Percentiles rank a stretch among this genome's conserved stretches.
These are phyloP conservation scores for Saturnia pavonia DNA, from an alignment of 2,888 invertebrate species.

Conservation along the genomic window DNA sequence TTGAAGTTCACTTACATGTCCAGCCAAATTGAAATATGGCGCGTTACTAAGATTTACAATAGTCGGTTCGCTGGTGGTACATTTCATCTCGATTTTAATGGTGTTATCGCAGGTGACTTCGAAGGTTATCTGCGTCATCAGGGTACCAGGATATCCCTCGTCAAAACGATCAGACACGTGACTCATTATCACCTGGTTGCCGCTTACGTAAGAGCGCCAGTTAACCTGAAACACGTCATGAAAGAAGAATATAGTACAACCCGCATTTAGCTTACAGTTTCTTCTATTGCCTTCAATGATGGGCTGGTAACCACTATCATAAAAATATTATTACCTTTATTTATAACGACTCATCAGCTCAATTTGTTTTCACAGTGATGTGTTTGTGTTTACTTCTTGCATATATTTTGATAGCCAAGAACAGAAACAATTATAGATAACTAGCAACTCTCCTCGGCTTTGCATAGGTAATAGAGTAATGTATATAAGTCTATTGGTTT, in stretches of 20 bases:
- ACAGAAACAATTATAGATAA: neutral
- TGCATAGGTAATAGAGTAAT: too few species aligned
- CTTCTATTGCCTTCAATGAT: neutral
- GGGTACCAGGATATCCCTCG: slow-evolving; percentile 94
- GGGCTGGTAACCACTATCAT: too few species aligned
- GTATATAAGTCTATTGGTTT: too few species aligned
- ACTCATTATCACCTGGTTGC: slow-evolving; percentile 85
- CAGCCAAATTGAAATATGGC: slow-evolving; percentile 95
- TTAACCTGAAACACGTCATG: slow-evolving; percentile 70
- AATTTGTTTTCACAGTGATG: neutral
- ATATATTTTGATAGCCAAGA: neutral
- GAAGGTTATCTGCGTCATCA: slow-evolving; percentile 87
- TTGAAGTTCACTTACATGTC: slow-evolving; percentile 84
- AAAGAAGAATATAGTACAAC: neutral
- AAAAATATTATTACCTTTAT: too few species aligned
- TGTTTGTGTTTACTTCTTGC: neutral
- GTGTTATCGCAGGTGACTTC: slow-evolving; percentile 88
- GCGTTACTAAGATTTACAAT: slow-evolving; percentile 94
- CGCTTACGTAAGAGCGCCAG: slow-evolving; percentile 85
- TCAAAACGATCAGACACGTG: slow-evolving; percentile 90
- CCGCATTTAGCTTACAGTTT: neutral
- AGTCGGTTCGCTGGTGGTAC: slow-evolving; percentile 89
- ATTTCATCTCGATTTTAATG: slow-evolving; percentile 88
- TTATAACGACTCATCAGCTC: too few species aligned
- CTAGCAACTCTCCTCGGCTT: too few species aligned